phyloP scores from a whole-genome alignment of 2,113 vertebrate species.

The Pteropus alecto region DNA sequence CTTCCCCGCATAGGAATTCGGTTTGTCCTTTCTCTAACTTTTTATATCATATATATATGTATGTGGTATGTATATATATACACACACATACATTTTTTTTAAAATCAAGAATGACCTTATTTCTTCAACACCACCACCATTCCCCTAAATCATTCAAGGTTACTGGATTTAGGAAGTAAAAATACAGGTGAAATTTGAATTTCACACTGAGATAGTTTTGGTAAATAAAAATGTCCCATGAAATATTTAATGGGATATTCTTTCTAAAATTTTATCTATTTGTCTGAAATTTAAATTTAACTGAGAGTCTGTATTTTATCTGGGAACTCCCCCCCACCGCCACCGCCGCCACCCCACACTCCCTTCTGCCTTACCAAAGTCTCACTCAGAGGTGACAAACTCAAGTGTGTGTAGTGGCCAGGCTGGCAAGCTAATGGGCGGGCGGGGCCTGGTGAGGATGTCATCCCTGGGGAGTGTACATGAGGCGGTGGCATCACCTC shows the following conservation, averaged over 20 bases:
- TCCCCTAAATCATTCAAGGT: not conserved
- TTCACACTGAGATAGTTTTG: not conserved
- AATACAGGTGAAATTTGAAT: not conserved
- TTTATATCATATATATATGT: not conserved
- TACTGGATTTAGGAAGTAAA: not conserved
- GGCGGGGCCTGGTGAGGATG: not conserved
- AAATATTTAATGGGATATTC: not conserved
- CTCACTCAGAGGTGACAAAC: not conserved
- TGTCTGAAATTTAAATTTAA: not conserved
- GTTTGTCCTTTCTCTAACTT: not conserved
- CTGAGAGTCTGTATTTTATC: not conserved
- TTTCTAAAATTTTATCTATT: not conserved
- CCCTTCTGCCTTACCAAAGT: not conserved
- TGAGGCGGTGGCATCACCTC: not conserved
- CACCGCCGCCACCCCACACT: rapidly evolving
- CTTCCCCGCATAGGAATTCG: not conserved
- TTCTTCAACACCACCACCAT: not conserved
- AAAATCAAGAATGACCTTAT: not conserved
- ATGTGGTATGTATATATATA: no score
- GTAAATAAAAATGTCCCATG: not conserved
- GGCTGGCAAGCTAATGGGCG: not conserved
- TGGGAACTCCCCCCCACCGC: not conserved
- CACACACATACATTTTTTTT: not conserved
- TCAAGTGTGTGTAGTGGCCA: not conserved
- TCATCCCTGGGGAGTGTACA: rapidly evolving